Evolutionary conservation across 2,888 invertebrate species (phyloP), one percentile per base, ranked within the genome.

Genomic region (Tromatobia lineatoria): DNA sequence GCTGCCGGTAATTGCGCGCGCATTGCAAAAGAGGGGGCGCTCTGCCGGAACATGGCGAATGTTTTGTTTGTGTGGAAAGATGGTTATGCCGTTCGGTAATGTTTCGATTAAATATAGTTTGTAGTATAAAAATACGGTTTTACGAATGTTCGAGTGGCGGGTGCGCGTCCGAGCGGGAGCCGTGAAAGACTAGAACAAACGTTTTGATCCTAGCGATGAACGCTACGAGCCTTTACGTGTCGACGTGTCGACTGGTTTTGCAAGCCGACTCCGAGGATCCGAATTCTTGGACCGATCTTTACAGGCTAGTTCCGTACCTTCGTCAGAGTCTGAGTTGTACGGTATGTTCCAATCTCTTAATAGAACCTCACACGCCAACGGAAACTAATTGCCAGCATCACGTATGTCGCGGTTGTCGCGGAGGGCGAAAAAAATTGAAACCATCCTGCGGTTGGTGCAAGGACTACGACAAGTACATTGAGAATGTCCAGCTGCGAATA

Each of bases 311-410:
- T 89, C 97, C 98, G 6, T 97, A 97, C 94, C 95, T 98, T 91
- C 95, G 98, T 81, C 97, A 98, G 93, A 97, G 97, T 86, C 95
- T 99, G 90, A 97, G 97, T 88, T 99, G 99, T 94, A 97, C 97
- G 79, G 98, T 98, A 77, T 99, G 99, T 94, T 96, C 97, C 85
- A 96, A 97, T 92, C 95, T 98, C 87, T 94, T 98, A 79, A 96
- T 96, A 88, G 97, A 97, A 91, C 98, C 98, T 7, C 96, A 96
- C 91, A 96, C 97, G 47, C 97, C 98, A 18, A 95, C 95, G 23
- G 96, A 96, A 89, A 96, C 96, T 3, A 96, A 96, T 86, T 98
- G 98, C 94, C 97, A 97, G 93, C 98, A 99, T 94, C 97, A 98
- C 94, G 97, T 98, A 52, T 98, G 98, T 94, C 96, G 96, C 89